phyloP scores from a whole-genome alignment of 1,140 invertebrate species.

The Drosophila pectinifera region DNA sequence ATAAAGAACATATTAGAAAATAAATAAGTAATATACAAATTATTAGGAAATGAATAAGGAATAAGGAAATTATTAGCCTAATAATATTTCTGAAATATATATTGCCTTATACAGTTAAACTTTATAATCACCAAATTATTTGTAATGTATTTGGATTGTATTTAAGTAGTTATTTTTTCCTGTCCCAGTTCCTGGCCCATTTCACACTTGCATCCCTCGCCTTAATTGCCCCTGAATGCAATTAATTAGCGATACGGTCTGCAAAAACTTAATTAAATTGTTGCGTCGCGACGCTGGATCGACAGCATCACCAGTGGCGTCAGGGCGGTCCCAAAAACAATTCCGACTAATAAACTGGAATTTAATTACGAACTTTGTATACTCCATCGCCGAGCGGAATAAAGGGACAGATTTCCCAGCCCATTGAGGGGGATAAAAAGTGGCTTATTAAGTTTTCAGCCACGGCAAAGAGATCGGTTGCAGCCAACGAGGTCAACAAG shows the following conservation, averaged over 20 bases:
- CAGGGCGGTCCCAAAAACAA: constrained; percentile 42
- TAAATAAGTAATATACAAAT: no score
- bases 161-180: not conserved
- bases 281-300: constrained; percentile 40
- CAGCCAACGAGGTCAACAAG: constrained; percentile 53
- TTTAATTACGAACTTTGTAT: constrained; percentile 78
- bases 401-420: constrained; percentile 9
- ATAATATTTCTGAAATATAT: no score
- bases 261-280: constrained; percentile 61
- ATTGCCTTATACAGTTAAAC: no score
- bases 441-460: constrained; percentile 60
- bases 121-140: no score
- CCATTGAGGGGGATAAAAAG: constrained; percentile 7
- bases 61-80: no score
- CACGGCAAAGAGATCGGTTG: constrained; percentile 36
- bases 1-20: no score
- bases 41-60: no score
- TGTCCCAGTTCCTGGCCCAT: not conserved
- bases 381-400: not conserved
- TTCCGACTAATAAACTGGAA: constrained; percentile 77
- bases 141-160: no score
- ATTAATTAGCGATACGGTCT: constrained; percentile 53
- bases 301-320: constrained; percentile 6
- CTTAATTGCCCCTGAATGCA: constrained; percentile 52
- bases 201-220: constrained; percentile 15